phyloP scores from a whole-genome alignment of 2,888 invertebrate species.

The Reticulitermes lucifugus region DNA sequence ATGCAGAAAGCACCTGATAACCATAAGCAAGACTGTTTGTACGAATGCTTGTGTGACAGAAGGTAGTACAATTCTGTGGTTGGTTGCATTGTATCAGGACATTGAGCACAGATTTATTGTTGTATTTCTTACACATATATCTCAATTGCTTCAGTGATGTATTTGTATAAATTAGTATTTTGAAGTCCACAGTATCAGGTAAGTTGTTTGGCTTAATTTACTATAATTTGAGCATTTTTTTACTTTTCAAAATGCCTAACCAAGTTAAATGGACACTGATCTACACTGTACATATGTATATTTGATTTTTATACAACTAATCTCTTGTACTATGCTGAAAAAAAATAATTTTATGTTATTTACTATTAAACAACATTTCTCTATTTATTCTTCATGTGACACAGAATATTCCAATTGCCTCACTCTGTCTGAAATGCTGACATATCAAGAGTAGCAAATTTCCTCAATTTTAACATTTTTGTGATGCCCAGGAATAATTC shows the following conservation, averaged over 20 bases:
- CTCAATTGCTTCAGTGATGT: neutral
- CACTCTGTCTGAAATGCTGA: neutral
- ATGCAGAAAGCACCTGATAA: too few relatives aligned
- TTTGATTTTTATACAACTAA: slow-evolving; percentile 1
- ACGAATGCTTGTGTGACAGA: neutral
- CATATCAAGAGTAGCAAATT: neutral
- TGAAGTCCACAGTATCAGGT: neutral
- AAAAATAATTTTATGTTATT: neutral
- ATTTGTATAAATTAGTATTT: neutral
- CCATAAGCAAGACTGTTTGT: neutral
- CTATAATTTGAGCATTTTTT: neutral
- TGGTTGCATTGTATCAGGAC: neutral
- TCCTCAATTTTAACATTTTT: neutral
- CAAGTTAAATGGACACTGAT: too few relatives aligned
- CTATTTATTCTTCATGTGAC: neutral
- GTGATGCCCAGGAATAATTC: neutral
- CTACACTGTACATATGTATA: neutral
- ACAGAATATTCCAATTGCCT: neutral
- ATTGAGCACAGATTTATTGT: neutral
- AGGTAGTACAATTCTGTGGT: neutral
- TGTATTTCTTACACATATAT: neutral
- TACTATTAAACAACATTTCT: neutral
- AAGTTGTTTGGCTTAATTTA: neutral
- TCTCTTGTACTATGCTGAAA: neutral
- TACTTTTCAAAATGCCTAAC: neutral